Conservation (phyloP, 2,797 vertebrate species). For the Ctenopoma kingsleyae region DNA sequence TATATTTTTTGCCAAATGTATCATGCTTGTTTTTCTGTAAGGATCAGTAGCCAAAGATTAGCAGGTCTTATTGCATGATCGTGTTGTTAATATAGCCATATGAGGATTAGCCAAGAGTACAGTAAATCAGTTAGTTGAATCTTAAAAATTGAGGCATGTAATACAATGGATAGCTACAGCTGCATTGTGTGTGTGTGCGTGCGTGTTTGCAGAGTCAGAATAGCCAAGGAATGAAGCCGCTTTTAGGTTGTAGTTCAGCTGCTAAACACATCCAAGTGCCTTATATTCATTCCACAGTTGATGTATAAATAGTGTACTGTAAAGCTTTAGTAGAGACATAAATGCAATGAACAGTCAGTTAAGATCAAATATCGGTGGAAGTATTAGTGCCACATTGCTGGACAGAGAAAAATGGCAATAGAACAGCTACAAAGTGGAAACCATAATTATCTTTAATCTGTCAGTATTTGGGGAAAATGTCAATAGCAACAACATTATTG, state of each 20-base stretch:
- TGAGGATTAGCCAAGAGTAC: constrained; percentile 50
- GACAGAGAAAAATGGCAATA: constrained; percentile 39
- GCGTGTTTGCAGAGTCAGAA: constrained; percentile 11
- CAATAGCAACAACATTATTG: constrained; percentile 23
- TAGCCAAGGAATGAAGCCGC: constrained; percentile 47
- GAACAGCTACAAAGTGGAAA: constrained; percentile 41
- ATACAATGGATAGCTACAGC: constrained; percentile 36
- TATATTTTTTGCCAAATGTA: constrained; percentile 72
- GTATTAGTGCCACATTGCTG: constrained; percentile 31
- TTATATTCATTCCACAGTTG: constrained; percentile 66
- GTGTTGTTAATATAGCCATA: constrained; percentile 70
- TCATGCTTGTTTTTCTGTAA: constrained; percentile 64
- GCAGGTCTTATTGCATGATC: constrained; percentile 77
- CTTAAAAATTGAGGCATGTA: constrained; percentile 54
- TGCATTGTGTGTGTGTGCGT: constrained; percentile 29
- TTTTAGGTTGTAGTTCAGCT: constrained; percentile 70
- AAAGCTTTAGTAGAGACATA: constrained; percentile 49
- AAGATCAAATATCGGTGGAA: constrained; percentile 30
- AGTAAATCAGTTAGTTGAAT: constrained; percentile 40
- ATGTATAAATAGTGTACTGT: constrained; percentile 53
- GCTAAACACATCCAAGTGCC: constrained; percentile 81
- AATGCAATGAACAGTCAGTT: constrained; percentile 40
- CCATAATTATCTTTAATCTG: constrained; percentile 29
- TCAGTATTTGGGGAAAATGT: constrained; percentile 55
- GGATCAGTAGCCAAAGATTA: constrained; percentile 73